These are phyloP conservation scores for Mylabris sibirica DNA, from an alignment of 2,888 invertebrate genomes.

Conservation along the genomic window DNA sequence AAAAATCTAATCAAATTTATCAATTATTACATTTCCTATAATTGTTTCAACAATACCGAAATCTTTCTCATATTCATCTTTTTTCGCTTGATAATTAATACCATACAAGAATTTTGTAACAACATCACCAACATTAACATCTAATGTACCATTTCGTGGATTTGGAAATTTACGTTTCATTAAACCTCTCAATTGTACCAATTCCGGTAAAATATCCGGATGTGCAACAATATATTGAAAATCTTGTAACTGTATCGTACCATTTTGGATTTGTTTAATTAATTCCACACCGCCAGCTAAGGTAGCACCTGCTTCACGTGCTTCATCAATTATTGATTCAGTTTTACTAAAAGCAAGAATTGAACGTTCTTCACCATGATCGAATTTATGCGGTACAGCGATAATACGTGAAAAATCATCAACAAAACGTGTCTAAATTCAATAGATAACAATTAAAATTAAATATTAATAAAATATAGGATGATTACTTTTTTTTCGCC, in stretches of 20 bases:
- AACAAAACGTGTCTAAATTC: constrained; percentile 69
- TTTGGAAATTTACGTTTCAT: constrained; percentile 82
- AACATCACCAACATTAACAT: constrained; percentile 68
- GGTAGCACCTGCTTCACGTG: constrained; percentile 75
- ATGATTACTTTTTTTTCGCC: constrained; percentile 69
- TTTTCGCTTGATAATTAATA: constrained; percentile 71
- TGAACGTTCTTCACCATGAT: constrained; percentile 72
- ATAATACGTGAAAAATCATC: constrained; percentile 75
- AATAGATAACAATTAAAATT: not conserved
- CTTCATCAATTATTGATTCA: constrained; percentile 67
- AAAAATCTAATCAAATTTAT: not conserved
- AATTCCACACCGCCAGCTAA: constrained; percentile 76
- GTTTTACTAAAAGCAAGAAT: constrained; percentile 80
- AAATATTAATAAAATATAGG: constrained; percentile 35
- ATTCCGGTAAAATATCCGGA: constrained; percentile 79
- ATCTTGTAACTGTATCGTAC: constrained; percentile 71
- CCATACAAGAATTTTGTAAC: constrained; percentile 65
- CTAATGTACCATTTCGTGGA: constrained; percentile 71
- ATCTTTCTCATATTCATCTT: constrained; percentile 74
- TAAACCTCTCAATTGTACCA: constrained; percentile 78
- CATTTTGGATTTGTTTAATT: constrained; percentile 79
- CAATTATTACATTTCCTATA: constrained; percentile 71
- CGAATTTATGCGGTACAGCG: constrained; percentile 73
- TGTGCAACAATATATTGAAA: constrained; percentile 81
- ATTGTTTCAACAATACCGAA: constrained; percentile 73